These are phyloP conservation scores for Sciaenops ocellatus DNA, from an alignment of 2,797 vertebrate species.

Conservation along the genomic window DNA sequence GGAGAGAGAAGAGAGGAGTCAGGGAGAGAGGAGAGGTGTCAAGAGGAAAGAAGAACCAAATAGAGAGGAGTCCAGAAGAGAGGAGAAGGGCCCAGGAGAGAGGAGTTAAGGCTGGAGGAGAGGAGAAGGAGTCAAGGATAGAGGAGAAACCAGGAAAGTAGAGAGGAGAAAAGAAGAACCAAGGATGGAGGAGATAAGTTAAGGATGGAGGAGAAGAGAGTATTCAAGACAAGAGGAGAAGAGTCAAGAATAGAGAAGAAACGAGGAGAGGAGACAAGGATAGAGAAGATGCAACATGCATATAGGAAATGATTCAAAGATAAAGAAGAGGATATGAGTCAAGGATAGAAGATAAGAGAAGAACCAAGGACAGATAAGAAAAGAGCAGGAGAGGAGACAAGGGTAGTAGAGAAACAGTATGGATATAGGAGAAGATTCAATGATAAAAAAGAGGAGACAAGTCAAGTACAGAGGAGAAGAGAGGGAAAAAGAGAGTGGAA, in stretches of 20 bases:
- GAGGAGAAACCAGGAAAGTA: fast-evolving
- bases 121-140: neutral
- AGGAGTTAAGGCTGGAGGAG: neutral
- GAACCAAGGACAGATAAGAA: neutral
- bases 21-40: neutral
- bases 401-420: too few species aligned
- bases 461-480: neutral
- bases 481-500: too few species aligned
- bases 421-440: too few species aligned
- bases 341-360: neutral
- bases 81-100: neutral
- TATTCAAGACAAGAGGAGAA: too few species aligned
- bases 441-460: too few species aligned
- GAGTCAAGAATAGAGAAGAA: neutral
- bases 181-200: neutral
- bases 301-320: neutral
- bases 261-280: neutral
- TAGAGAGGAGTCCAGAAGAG: fast-evolving
- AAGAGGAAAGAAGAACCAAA: neutral
- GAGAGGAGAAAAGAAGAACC: neutral
- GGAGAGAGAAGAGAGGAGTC: neutral
- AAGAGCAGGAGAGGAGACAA: neutral
- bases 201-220: neutral
- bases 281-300: neutral
- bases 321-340: too few species aligned